phyloP scores from a whole-genome alignment of 2,888 invertebrate species.

The Cataglyphis altisquamis region DNA sequence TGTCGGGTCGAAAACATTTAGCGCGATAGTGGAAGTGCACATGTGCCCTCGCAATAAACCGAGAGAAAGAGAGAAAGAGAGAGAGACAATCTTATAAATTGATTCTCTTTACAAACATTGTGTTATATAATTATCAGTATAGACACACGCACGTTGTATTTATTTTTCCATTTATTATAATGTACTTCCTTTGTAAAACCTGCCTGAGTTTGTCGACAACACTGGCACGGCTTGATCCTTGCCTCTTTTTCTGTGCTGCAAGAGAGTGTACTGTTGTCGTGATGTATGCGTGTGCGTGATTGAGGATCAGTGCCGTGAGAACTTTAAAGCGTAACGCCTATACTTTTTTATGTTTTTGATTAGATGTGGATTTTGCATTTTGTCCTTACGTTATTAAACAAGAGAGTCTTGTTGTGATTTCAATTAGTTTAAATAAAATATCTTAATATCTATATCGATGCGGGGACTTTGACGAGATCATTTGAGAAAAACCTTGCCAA shows the following conservation, averaged over 20 bases:
- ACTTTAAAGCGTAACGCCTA: constrained; percentile 27
- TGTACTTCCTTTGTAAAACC: constrained; percentile 79
- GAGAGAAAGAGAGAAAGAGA: not conserved
- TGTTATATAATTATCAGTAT: constrained; percentile 82
- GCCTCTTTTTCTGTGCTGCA: constrained; percentile 23
- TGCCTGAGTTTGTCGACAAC: constrained; percentile 58
- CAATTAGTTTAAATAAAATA: constrained; percentile 51
- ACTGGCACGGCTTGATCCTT: constrained; percentile 8
- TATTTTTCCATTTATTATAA: constrained; percentile 83
- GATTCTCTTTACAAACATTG: constrained; percentile 74
- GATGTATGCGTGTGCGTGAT: constrained; percentile 41
- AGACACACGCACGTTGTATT: constrained; percentile 81
- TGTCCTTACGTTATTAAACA: constrained; percentile 13
- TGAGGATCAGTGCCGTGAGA: constrained; percentile 14
- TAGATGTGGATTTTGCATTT: constrained; percentile 50
- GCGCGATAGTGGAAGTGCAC: constrained; percentile 63
- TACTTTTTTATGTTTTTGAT: constrained; percentile 48
- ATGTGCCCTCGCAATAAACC: constrained; percentile 69
- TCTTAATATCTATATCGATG: constrained; percentile 30
- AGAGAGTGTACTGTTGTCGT: constrained; percentile 9
- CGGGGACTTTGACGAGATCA: not conserved
- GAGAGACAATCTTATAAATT: constrained; percentile 32
- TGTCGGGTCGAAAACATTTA: constrained; percentile 64
- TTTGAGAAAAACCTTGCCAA: not conserved
- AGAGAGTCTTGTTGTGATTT: constrained; percentile 35